These are phyloP conservation scores for Chrysaora quinquecirrha DNA, from an alignment of 30 jellyfish, hydroid and myxozoan species.

Conservation along the genomic window DNA sequence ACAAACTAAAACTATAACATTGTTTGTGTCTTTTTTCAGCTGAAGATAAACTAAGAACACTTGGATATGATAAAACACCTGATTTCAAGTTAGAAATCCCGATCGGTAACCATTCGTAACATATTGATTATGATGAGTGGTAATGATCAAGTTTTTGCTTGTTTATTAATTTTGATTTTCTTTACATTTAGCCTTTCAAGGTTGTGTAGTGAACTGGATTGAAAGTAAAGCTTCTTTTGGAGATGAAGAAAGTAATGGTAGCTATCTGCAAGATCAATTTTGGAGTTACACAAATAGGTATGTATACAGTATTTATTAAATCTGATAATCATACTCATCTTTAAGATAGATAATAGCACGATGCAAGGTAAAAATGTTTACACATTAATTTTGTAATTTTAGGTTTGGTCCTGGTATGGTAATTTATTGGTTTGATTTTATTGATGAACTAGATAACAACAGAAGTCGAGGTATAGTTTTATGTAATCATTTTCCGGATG, in stretches of 20 bases:
- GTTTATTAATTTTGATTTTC: too few species aligned
- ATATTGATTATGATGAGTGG: not conserved
- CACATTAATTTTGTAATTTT: too few species aligned
- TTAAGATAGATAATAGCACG: not conserved
- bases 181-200: slow-evolving; percentile 85
- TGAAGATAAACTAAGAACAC: slow-evolving; percentile 74
- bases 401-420: slow-evolving; percentile 95
- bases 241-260: slow-evolving; percentile 79
- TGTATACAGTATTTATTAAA: too few species aligned
- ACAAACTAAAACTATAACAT: too few species aligned
- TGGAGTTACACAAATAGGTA: slow-evolving; percentile 96
- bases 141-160: too few species aligned
- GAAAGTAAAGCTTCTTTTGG: slow-evolving; percentile 97
- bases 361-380: too few species aligned
- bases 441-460: slow-evolving; percentile 78
- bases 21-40: too few species aligned
- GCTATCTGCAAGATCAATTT: slow-evolving; percentile 75
- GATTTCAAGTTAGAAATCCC: slow-evolving; percentile 87
- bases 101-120: slow-evolving; percentile 40
- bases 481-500: slow-evolving; percentile 71
- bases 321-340: too few species aligned
- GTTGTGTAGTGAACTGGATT: slow-evolving; percentile 83
- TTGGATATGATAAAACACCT: slow-evolving; percentile 93
- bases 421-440: slow-evolving; percentile 90
- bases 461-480: slow-evolving; percentile 77